These are phyloP conservation scores for Sinopyrophorus schimmeli DNA, from an alignment of 2,888 invertebrate species.

Conservation along the genomic window DNA sequence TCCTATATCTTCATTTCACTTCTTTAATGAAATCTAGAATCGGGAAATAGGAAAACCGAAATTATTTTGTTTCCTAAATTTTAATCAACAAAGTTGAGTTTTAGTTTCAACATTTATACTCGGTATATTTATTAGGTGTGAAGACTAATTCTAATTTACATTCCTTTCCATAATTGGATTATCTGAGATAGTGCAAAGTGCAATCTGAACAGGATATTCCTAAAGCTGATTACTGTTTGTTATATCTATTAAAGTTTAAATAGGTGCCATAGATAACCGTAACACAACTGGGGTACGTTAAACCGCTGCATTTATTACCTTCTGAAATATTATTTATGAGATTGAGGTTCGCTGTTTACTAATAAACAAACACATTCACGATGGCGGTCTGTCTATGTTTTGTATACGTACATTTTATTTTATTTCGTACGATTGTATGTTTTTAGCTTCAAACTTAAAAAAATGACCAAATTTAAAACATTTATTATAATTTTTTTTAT, in stretches of 20 bases:
- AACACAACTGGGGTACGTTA: background rate
- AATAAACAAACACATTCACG: no score
- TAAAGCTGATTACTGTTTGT: slow-evolving; percentile 18
- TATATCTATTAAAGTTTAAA: slow-evolving; percentile 14
- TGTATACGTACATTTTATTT: no score
- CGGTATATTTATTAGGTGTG: slow-evolving; percentile 15
- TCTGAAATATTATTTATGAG: slow-evolving; percentile 6
- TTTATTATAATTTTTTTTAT: no score
- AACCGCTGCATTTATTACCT: slow-evolving; percentile 15
- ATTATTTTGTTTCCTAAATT: slow-evolving; percentile 11
- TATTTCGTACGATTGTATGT: no score
- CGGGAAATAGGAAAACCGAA: slow-evolving; percentile 12
- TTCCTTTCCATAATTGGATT: slow-evolving; percentile 19
- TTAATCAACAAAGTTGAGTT: slow-evolving; percentile 3
- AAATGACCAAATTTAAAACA: no score
- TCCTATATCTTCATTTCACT: slow-evolving; percentile 10
- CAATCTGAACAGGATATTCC: slow-evolving; percentile 14
- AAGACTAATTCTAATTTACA: slow-evolving; percentile 22
- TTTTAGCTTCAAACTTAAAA: no score
- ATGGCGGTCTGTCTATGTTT: no score
- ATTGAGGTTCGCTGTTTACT: slow-evolving; percentile 4
- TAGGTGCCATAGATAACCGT: slow-evolving; percentile 1
- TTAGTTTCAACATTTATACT: slow-evolving; percentile 2
- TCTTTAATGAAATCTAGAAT: slow-evolving; percentile 12
- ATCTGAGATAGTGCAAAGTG: slow-evolving; percentile 20